Percentiles rank a stretch among this genome's conserved stretches.
These are phyloP conservation scores for Octonoba sinensis DNA, from an alignment of 2,888 invertebrate genomes.

Conservation along the genomic window DNA sequence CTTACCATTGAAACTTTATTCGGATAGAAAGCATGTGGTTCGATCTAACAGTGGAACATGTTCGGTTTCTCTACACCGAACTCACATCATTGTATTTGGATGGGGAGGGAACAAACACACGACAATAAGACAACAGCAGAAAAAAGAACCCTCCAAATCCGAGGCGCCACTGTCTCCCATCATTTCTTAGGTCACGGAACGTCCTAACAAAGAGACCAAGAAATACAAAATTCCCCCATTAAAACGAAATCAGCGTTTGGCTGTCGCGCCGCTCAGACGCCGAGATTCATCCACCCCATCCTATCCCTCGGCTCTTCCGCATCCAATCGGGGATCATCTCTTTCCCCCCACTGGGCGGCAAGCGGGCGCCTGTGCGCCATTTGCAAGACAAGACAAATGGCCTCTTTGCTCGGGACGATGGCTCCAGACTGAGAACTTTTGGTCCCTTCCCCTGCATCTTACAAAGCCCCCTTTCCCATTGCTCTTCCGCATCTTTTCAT, in stretches of 20 bases:
- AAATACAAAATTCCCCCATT: conserved; percentile 36
- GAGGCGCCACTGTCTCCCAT: conserved; percentile 17
- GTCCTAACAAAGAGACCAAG: conserved; percentile 3
- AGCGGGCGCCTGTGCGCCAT: conserved; percentile 12
- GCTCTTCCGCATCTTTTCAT: conserved; percentile 40
- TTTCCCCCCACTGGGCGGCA: conserved; percentile 1
- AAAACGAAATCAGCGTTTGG: conserved; percentile 41
- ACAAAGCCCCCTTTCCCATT: not conserved
- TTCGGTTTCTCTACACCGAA: too few species aligned
- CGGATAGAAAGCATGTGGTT: too few species aligned
- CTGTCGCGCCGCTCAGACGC: conserved; percentile 32
- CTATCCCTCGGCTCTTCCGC: not conserved
- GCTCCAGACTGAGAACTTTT: conserved; percentile 12
- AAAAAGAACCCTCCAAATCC: not conserved
- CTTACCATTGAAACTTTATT: too few species aligned
- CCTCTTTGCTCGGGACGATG: conserved; percentile 5
- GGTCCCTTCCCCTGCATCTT: not conserved
- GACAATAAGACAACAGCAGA: conserved; percentile 2
- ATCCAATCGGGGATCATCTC: conserved; percentile 13
- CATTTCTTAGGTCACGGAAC: conserved; percentile 24
- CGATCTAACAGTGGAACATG: too few species aligned
- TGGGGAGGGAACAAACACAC: conserved; percentile 3
- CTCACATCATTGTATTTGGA: not conserved
- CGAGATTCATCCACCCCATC: conserved; percentile 2
- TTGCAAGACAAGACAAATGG: conserved; percentile 42